Evolutionary conservation across 2,113 vertebrate genomes (phyloP).

Genomic region (Balaeniceps rex): DNA sequence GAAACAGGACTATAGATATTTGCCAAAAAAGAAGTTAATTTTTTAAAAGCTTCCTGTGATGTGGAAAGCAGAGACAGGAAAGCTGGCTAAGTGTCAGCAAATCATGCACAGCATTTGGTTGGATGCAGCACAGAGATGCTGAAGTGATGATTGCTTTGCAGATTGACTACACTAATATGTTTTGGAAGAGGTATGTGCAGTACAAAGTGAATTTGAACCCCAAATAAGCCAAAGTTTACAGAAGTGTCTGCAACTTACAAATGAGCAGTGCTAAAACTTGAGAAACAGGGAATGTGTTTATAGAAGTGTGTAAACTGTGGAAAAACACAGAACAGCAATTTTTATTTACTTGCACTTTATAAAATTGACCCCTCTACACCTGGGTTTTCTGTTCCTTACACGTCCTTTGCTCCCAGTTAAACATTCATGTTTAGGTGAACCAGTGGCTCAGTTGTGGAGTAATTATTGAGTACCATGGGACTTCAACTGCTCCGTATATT

Average conservation of each 20-base stretch:
- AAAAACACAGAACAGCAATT: not conserved
- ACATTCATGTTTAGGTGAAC: not conserved
- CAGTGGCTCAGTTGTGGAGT: not conserved
- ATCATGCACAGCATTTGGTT: rapidly evolving
- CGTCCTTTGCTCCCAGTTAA: not conserved
- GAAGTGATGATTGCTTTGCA: not conserved
- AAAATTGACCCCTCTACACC: not conserved
- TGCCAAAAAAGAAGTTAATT: not conserved
- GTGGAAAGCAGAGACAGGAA: not conserved
- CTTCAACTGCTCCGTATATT: not conserved
- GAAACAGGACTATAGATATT: not conserved
- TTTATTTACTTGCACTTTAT: not conserved
- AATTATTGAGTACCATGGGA: not conserved
- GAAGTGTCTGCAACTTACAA: not conserved
- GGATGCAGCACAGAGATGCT: not conserved
- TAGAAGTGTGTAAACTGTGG: not conserved
- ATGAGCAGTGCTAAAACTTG: not conserved
- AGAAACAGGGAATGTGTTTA: not conserved
- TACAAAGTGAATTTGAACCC: not conserved
- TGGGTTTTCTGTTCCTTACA: not conserved
- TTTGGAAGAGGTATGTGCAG: not conserved
- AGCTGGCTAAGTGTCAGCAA: not conserved
- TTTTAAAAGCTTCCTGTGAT: not conserved
- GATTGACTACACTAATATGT: not conserved
- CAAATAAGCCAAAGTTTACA: not conserved